Base-by-base conservation (phyloP, 2,888 invertebrate species). In the Drosophila buzzatii region DNA sequence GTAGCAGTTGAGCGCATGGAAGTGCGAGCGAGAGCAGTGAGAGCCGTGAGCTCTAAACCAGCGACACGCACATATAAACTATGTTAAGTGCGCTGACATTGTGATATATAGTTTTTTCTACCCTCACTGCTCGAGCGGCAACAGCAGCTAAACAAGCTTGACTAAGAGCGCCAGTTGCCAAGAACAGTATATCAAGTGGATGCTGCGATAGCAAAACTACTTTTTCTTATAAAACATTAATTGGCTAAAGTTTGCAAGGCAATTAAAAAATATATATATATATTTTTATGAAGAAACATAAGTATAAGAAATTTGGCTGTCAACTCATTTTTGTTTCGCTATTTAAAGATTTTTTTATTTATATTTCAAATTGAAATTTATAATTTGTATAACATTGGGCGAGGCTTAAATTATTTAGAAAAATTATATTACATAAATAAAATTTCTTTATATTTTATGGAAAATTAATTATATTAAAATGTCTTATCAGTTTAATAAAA, bases 71-170 rank as follows among this genome's bases (percentile, higher is more conserved):
- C 79, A 74, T 60, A 77, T 84, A 85, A 87, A 87, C 84, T 85
- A 87, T 89, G 89, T 82, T 89, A 89, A 87, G 87, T 82, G 74
- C 79, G 73, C 79, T 85, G 88, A 87, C 89, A 87, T 87, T 87
- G 83, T 82, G 79, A 79, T 76, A 81, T 85, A 89, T 78, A 81
- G 76, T 78, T 59, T 66, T 42, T 68, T 37, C 20, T 64, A 60
- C 74, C n/a, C 82, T 79, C 35, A 55, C 68, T 37, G 49, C 23
- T 2, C 14, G 47, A 53, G 60, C 20, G 52, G 42, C 60, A 44
- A 56, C n/a, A 55, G 39, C 55, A 51, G 61, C 10, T 51, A 4
- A 55, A 35, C 47, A 55, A 39, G 41, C 47, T 51, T 41, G 64
- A 16, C 39, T 20, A 57, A 33, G 41, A 31, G 39, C 61, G 5